Conservation (phyloP, 1,140 invertebrate genomes). For the Trichoplusia ni region DNA sequence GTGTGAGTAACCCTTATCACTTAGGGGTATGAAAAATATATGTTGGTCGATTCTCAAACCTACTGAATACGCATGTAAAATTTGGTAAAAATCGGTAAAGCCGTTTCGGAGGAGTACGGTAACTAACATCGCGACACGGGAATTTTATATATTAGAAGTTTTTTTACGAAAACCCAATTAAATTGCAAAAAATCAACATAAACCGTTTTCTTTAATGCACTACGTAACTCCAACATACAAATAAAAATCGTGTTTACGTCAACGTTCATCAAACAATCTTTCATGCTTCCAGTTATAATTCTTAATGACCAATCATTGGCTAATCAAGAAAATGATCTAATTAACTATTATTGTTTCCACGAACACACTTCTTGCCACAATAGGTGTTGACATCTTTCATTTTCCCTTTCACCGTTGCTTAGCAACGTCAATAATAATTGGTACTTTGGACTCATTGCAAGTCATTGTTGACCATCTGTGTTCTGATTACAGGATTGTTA, state of each 20-base stretch:
- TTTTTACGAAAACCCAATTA: too few relatives aligned
- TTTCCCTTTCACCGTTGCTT: neutral
- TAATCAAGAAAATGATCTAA: constrained; percentile 21
- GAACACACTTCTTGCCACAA: neutral
- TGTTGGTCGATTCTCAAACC: too few relatives aligned
- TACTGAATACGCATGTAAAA: too few relatives aligned
- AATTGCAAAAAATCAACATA: too few relatives aligned
- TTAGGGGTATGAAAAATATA: too few relatives aligned
- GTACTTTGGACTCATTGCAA: constrained; percentile 1
- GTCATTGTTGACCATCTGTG: neutral
- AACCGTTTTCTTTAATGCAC: neutral
- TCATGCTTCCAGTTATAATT: constrained; percentile 13
- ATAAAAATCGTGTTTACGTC: neutral
- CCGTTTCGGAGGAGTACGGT: too few relatives aligned
- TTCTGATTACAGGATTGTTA: neutral
- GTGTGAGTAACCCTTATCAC: too few relatives aligned
- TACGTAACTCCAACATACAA: neutral
- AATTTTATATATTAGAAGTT: too few relatives aligned
- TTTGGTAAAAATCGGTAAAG: too few relatives aligned
- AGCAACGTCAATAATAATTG: neutral
- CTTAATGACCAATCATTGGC: constrained; percentile 1
- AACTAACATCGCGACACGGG: too few relatives aligned
- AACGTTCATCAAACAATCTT: neutral
- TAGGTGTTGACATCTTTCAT: constrained; percentile 24
- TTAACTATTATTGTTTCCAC: constrained; percentile 4